phyloP scores from a whole-genome alignment of 1,140 invertebrate species.

The Drosophila orosa region DNA sequence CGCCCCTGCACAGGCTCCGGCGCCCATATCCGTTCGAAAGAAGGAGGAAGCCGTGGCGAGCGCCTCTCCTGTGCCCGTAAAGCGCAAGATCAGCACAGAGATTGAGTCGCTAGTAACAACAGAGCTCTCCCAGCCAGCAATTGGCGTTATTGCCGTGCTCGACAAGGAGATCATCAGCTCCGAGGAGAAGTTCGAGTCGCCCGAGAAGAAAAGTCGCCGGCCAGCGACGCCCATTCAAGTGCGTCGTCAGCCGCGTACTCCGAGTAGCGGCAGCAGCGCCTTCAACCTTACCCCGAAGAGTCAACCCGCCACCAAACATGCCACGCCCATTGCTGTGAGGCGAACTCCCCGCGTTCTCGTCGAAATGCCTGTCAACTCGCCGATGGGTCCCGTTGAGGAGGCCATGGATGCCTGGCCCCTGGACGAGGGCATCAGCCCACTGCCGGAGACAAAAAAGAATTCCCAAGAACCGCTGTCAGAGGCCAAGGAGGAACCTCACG shows the following conservation, averaged over 20 bases:
- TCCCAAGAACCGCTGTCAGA: slow-evolving; percentile 10
- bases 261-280: slow-evolving; percentile 53
- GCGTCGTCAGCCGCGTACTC: slow-evolving; percentile 69
- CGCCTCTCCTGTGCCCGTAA: slow-evolving; percentile 20
- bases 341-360: slow-evolving; percentile 68
- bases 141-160: slow-evolving; percentile 43
- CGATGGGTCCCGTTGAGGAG: slow-evolving; percentile 82
- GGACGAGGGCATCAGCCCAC: slow-evolving; percentile 30
- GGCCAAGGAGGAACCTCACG: slow-evolving; percentile 49
- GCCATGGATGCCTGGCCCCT: slow-evolving; percentile 83
- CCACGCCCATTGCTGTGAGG: slow-evolving; percentile 75
- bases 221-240: slow-evolving; percentile 75
- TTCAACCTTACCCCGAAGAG: slow-evolving; percentile 46
- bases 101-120: slow-evolving; percentile 11
- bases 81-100: slow-evolving; percentile 49
- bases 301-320: slow-evolving; percentile 56
- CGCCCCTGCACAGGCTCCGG: background rate
- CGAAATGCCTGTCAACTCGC: slow-evolving; percentile 49
- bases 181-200: slow-evolving; percentile 81
- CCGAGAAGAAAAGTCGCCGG: slow-evolving; percentile 67
- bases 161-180: slow-evolving; percentile 81
- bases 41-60: background rate
- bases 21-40: slow-evolving; percentile 2
- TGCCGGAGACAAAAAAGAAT: slow-evolving; percentile 12
- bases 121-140: slow-evolving; percentile 33